Percentiles rank a stretch among this genome's conserved stretches.
Evolutionary conservation across 2,113 vertebrate species (phyloP).

Genomic region (Bos taurus): ARS-UCD2.0 NC_037336.1:65861001-65861500

Average conservation of each 20-base stretch:
- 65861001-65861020: not conserved
- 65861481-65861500: slow-evolving; percentile 86
- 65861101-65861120: slow-evolving; percentile 67
- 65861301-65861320: slow-evolving; percentile 63
- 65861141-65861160: slow-evolving; percentile 81
- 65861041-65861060: slow-evolving; percentile 87
- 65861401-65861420: slow-evolving; percentile 78
- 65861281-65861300: slow-evolving; percentile 77
- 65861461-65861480: slow-evolving; percentile 83
- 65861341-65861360: slow-evolving; percentile 74
- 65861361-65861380: slow-evolving; percentile 76
- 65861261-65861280: slow-evolving; percentile 71
- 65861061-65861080: slow-evolving; percentile 82
- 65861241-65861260: slow-evolving; percentile 81
- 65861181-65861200: slow-evolving; percentile 88
- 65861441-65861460: slow-evolving; percentile 82
- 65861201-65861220: slow-evolving; percentile 86
- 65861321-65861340: slow-evolving; percentile 79
- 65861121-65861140: slow-evolving; percentile 71
- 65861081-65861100: slow-evolving; percentile 80
- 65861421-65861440: slow-evolving; percentile 79
- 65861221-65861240: slow-evolving; percentile 84
- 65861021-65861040: slow-evolving; percentile 86
- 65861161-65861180: slow-evolving; percentile 87
- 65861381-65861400: slow-evolving; percentile 77